phyloP scores from a whole-genome alignment of 2,888 invertebrate genomes.

The Nomada fucata region DNA sequence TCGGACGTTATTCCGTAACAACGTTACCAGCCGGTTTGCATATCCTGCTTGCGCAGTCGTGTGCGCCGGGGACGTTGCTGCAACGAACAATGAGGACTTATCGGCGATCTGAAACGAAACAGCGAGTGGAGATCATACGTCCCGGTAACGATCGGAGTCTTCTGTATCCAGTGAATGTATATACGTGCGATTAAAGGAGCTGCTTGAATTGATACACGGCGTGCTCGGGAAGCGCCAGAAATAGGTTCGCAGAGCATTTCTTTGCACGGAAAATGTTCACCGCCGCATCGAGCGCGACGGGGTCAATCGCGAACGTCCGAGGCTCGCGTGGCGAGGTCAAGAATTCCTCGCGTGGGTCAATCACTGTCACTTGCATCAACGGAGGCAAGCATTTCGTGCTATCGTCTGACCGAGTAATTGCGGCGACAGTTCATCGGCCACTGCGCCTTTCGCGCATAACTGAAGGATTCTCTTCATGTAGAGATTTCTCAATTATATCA shows the following conservation, averaged over 20 bases:
- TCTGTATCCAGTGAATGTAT: background rate
- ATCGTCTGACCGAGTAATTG: slow-evolving; percentile 39
- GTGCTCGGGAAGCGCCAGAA: slow-evolving; percentile 9
- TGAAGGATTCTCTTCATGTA: too few relatives aligned
- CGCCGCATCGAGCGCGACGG: slow-evolving; percentile 57
- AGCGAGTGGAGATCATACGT: background rate
- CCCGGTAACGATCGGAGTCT: background rate
- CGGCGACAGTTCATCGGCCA: background rate
- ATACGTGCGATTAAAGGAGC: background rate
- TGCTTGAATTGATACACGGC: background rate
- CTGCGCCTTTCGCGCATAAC: background rate
- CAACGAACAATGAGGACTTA: slow-evolving; percentile 28
- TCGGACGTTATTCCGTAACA: slow-evolving; percentile 12
- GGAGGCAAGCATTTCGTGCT: slow-evolving; percentile 57
- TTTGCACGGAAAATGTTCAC: slow-evolving; percentile 27
- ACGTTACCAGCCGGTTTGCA: slow-evolving; percentile 6
- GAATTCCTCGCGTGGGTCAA: slow-evolving; percentile 70
- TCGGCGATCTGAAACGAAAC: slow-evolving; percentile 26
- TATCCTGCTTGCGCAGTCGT: slow-evolving; percentile 26
- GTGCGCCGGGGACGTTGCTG: slow-evolving; percentile 2
- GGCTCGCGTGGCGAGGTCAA: slow-evolving; percentile 59
- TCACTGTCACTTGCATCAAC: slow-evolving; percentile 66
- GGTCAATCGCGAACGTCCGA: slow-evolving; percentile 63
- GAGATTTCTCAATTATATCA: too few relatives aligned
- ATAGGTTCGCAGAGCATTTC: slow-evolving; percentile 36